A percentile compares a stretch with the other conserved stretches of the same genome.
phyloP scores from a whole-genome alignment of 2,113 vertebrate species.

The Picathartes gymnocephalus region DNA sequence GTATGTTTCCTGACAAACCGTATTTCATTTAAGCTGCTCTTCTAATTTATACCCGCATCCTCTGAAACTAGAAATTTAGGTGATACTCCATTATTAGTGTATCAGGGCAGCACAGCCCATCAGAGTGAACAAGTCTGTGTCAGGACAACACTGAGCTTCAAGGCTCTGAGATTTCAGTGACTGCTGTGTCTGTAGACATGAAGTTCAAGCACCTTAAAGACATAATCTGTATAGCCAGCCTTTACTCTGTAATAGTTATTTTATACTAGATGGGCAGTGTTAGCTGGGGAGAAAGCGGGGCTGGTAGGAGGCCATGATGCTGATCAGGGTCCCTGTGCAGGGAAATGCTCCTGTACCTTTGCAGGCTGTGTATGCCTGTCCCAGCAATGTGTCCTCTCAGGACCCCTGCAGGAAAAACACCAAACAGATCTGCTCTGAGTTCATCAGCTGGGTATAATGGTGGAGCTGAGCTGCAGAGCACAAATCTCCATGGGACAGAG shows the following conservation, averaged over 20 bases:
- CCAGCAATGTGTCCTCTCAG: background rate
- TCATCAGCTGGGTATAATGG: fast-evolving
- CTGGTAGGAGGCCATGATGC: fast-evolving
- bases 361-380: background rate
- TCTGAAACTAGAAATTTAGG: background rate
- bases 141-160: background rate
- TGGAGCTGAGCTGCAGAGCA: background rate
- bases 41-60: background rate
- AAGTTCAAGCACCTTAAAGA: background rate
- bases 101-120: background rate
- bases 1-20: background rate
- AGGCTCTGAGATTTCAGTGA: background rate
- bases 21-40: background rate
- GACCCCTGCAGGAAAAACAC: background rate
- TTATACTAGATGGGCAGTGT: background rate
- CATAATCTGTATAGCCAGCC: background rate
- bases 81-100: background rate
- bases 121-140: background rate
- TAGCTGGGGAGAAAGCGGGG: background rate
- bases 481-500: background rate
- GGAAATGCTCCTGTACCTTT: fast-evolving
- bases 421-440: background rate
- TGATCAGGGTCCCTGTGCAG: background rate
- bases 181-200: background rate
- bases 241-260: background rate